Percentiles rank a stretch among this genome's conserved stretches.
Conservation (phyloP, 2,113 vertebrate species). For the Campylomormyrus numenius region DNA sequence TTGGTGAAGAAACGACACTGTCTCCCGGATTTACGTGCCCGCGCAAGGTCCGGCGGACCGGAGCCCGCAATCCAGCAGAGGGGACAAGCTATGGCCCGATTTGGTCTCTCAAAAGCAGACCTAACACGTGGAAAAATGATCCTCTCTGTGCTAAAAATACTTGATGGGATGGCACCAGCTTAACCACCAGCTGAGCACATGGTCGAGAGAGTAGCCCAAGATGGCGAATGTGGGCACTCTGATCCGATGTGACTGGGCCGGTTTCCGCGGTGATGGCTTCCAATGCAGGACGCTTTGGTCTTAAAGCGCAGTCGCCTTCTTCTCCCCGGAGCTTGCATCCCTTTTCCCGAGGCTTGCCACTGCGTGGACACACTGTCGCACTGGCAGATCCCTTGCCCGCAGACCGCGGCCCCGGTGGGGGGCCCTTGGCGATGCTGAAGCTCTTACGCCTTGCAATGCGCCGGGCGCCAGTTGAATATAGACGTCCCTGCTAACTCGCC, state of each 20-base stretch:
- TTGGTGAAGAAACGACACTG: background rate
- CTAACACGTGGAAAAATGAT: slow-evolving; percentile 19
- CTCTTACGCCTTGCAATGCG: background rate
- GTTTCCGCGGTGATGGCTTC: background rate
- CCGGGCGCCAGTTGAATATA: background rate
- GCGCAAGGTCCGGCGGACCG: background rate
- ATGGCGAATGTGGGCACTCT: background rate
- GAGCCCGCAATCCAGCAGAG: background rate
- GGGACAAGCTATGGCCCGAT: slow-evolving; percentile 35
- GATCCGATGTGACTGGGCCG: background rate
- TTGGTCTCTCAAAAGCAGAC: slow-evolving; percentile 38
- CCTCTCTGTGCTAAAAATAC: slow-evolving; percentile 35
- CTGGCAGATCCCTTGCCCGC: background rate
- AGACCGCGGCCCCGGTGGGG: background rate
- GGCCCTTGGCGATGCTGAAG: background rate
- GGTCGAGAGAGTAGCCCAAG: background rate
- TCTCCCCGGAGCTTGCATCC: background rate
- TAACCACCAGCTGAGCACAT: background rate
- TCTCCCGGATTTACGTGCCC: background rate
- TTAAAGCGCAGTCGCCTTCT: background rate
- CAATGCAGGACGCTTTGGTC: background rate
- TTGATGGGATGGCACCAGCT: slow-evolving; percentile 21
- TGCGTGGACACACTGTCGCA: background rate
- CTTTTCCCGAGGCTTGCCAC: background rate
- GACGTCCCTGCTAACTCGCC: background rate